Evolutionary conservation across 2,797 vertebrate species (phyloP), one percentile per base, ranked within the genome.

Genomic region (Pangasius krempfi): DNA sequence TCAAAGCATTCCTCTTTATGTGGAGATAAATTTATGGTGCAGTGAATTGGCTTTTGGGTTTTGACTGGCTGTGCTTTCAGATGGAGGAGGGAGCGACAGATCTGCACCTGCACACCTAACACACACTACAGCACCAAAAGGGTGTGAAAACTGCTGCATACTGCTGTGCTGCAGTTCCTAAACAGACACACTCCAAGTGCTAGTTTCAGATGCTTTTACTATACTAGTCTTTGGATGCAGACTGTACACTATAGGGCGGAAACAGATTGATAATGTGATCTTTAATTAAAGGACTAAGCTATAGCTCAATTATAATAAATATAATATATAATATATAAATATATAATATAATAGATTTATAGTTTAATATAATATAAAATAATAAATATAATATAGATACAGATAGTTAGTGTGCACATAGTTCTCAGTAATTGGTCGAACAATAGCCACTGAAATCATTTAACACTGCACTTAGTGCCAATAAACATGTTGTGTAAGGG

Each of bases 1-100:
- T 98, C 97, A 99, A 98, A 98, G 97, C 97, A 97, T 98, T 98
- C 30, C 33, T 85, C 97, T 93, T 96, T 89, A 14, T 0, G 86
- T 89, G 94, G 92, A 94, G 91, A 90, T 92, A 88, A 95, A 94
- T 89, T 95, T 94, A 75, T 86, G 85, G 44, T 58, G 37, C 91
- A 70, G 93, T 95, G 95, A 58, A 95, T 94, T 93, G 91, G 92
- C 95, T 95, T 96, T 94, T 76, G 25, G 52, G 44, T 73, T 88
- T 30, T 30, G 92, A 92, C 90, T 91, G 73, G 94, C 92, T 85
- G 68, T n/a, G 47, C 89, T 96, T 96, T 96, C 96, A 95, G 97
- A 97, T 97, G 97, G 94, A 92, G 90, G 91, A 93, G 92, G 94
- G 81, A 93, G 50, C 52, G 47, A 89, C 88, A 91, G 93, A 90